Evolutionary conservation across 2,113 vertebrate species (phyloP).

Genomic region (Litocranius walleri): DNA sequence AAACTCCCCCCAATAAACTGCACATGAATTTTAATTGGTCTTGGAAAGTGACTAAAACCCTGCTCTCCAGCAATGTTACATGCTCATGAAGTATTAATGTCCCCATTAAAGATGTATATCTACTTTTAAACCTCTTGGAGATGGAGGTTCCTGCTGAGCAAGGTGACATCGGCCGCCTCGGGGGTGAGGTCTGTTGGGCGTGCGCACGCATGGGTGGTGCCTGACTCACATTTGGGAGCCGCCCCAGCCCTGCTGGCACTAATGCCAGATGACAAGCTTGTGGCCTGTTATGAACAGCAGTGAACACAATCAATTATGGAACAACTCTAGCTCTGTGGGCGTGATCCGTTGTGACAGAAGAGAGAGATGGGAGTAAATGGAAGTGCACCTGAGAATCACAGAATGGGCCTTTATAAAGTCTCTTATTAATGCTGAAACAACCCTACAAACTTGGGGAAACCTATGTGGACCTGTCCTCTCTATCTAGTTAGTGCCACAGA

Average conservation of each 20-base stretch:
- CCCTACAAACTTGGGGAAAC: background rate
- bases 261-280: background rate
- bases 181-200: background rate
- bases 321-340: background rate
- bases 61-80: background rate
- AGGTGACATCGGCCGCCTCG: background rate
- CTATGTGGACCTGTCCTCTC: background rate
- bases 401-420: background rate
- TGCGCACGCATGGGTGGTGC: background rate
- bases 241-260: background rate
- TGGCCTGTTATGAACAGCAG: background rate
- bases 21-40: constrained; percentile 42
- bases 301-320: constrained; percentile 37
- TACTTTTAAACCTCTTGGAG: background rate
- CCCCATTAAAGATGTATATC: constrained; percentile 42
- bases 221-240: background rate
- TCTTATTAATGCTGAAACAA: background rate
- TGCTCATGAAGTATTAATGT: constrained; percentile 47
- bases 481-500: fast-evolving
- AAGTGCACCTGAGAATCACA: background rate
- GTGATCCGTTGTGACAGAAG: constrained; percentile 40
- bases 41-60: background rate
- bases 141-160: background rate
- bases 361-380: background rate
- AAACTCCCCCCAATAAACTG: background rate